Conservation (phyloP, 2,888 invertebrate species). For the Melieria omissa region DNA sequence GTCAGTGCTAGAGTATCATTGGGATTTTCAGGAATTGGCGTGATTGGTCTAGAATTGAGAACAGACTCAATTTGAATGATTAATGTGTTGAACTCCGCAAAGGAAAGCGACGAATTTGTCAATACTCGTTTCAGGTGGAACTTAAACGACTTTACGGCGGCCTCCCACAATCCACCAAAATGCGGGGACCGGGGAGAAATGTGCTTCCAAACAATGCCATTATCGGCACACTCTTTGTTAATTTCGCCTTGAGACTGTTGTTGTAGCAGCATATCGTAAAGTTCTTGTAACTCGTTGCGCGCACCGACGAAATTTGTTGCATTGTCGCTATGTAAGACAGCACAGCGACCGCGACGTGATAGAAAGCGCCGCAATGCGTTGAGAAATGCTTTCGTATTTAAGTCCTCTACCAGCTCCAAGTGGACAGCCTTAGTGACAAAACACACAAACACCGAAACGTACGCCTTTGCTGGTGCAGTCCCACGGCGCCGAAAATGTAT, state of each 20-base stretch:
- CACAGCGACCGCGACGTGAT: constrained; percentile 34
- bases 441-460: constrained; percentile 35
- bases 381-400: constrained; percentile 36
- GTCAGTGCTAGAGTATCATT: constrained; percentile 36
- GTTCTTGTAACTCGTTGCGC: constrained; percentile 29
- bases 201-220: constrained; percentile 36
- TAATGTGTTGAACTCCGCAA: constrained; percentile 32
- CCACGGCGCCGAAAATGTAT: constrained; percentile 31
- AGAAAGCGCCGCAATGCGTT: constrained; percentile 38
- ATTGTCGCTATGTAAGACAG: constrained; percentile 38
- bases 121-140: constrained; percentile 26
- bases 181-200: constrained; percentile 42
- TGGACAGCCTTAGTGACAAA: constrained; percentile 40
- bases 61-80: constrained; percentile 37
- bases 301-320: constrained; percentile 42
- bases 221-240: constrained; percentile 19
- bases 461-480: constrained; percentile 30
- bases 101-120: constrained; percentile 15
- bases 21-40: constrained; percentile 34
- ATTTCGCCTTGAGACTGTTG: constrained; percentile 30
- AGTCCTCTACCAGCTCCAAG: constrained; percentile 37
- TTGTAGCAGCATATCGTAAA: constrained; percentile 22
- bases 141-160: constrained; percentile 36
- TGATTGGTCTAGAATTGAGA: constrained; percentile 40
- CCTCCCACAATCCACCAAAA: constrained; percentile 40